These are phyloP conservation scores for Listrodromus nycthemerus DNA, from an alignment of 2,888 invertebrate species.

Conservation along the genomic window DNA sequence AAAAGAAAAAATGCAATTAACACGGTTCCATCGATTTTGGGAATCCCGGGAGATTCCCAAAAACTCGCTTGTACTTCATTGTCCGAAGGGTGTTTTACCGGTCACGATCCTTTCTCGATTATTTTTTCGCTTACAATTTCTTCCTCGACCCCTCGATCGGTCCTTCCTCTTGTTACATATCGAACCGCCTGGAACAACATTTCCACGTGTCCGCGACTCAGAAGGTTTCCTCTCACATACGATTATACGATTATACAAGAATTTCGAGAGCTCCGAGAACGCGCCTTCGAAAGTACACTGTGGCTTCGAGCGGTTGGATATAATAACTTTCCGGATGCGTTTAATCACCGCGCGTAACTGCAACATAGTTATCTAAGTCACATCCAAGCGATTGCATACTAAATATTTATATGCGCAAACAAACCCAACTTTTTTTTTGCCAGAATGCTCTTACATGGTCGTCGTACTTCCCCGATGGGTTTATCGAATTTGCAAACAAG, in stretches of 20 bases:
- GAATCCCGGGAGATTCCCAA: too few species aligned
- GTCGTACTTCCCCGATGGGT: constrained; percentile 28
- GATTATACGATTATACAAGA: constrained; percentile 38
- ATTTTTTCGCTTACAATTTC: constrained; percentile 18
- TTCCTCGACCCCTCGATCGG: constrained; percentile 16
- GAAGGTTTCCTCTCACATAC: constrained; percentile 5
- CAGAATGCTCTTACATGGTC: not conserved
- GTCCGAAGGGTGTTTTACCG: too few species aligned
- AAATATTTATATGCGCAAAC: not conserved
- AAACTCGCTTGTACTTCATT: too few species aligned
- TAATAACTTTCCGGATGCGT: constrained; percentile 50
- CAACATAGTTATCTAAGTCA: constrained; percentile 2
- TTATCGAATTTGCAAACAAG: constrained; percentile 50
- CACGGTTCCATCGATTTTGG: too few species aligned
- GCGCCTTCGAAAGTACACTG: constrained; percentile 38
- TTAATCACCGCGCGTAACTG: constrained; percentile 26
- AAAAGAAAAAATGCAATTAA: too few species aligned
- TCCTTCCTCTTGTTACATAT: constrained; percentile 21
- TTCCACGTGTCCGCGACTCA: not conserved
- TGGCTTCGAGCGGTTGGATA: constrained; percentile 24
- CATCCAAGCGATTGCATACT: constrained; percentile 5
- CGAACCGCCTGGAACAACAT: constrained; percentile 2
- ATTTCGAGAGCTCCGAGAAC: constrained; percentile 23
- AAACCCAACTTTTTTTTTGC: not conserved
- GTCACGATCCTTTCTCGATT: not conserved